A percentile compares a stretch with the other conserved stretches of the same genome.
phyloP scores from a whole-genome alignment of 2,888 invertebrate genomes.

The Troilus luridus region DNA sequence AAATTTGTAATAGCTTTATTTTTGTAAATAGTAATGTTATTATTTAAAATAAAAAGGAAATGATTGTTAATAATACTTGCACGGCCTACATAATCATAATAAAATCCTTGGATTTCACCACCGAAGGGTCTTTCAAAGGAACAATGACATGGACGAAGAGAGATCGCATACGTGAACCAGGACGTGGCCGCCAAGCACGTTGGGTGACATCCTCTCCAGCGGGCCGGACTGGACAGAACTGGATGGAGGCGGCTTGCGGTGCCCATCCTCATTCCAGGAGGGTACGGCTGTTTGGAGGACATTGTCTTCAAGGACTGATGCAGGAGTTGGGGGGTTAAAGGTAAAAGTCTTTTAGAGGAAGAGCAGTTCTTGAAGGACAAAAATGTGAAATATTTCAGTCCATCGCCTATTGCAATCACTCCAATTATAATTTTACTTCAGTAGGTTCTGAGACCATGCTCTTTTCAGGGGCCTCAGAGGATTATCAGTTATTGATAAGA shows the following conservation, averaged over 20 bases:
- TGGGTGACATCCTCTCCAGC: background rate
- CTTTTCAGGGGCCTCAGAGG: no score
- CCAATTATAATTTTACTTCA: no score
- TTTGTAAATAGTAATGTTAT: no score
- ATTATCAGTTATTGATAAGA: no score
- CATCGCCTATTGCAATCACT: no score
- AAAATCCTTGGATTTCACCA: background rate
- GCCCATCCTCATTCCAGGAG: background rate
- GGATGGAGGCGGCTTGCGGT: background rate
- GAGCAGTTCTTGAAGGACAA: no score
- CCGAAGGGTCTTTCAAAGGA: background rate
- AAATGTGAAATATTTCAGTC: no score
- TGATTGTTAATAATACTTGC: background rate
- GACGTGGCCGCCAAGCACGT: slow-evolving; percentile 7
- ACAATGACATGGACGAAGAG: slow-evolving; percentile 7
- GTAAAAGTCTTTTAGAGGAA: background rate
- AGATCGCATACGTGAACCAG: slow-evolving; percentile 24
- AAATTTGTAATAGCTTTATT: no score
- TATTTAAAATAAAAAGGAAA: background rate
- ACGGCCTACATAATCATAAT: slow-evolving; percentile 18
- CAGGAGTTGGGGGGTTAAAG: background rate
- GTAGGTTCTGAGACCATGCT: no score
- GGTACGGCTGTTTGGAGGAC: background rate
- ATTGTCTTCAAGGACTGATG: background rate
- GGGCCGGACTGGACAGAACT: slow-evolving; percentile 26